These are phyloP conservation scores for Nibea albiflora DNA, from an alignment of 2,113 vertebrate species.

Conservation along the genomic window DNA sequence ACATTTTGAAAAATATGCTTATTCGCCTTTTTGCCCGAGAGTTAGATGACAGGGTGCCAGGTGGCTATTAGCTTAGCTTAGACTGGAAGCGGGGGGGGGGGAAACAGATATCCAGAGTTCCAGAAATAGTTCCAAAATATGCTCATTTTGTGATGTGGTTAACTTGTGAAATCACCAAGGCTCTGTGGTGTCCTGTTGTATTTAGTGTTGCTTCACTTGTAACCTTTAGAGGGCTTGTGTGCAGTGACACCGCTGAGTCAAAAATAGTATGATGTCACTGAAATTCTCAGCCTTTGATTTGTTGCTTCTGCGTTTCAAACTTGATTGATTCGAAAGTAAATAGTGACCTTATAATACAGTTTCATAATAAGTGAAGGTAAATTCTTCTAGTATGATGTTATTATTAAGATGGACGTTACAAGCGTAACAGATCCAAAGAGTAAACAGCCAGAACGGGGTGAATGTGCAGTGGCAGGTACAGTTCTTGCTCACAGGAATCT, in stretches of 20 bases:
- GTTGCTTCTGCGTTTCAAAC: no score
- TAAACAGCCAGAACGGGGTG: no score
- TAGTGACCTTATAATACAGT: no score
- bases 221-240: not conserved
- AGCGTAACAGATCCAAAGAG: no score
- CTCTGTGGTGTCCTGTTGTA: not conserved
- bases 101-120: not conserved
- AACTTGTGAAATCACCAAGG: not conserved
- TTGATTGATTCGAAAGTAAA: no score
- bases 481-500: no score
- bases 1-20: not conserved
- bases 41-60: not conserved
- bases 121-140: not conserved
- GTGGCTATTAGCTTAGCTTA: not conserved
- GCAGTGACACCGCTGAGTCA: not conserved
- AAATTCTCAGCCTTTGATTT: no score
- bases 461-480: no score
- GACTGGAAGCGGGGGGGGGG: not conserved
- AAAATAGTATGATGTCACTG: no score
- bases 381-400: no score
- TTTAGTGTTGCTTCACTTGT: not conserved
- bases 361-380: no score
- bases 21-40: not conserved
- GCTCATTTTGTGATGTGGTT: not conserved
- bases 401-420: no score